Evolutionary conservation across 2,797 vertebrate species (phyloP).

Genomic region (Falco naumanni): DNA sequence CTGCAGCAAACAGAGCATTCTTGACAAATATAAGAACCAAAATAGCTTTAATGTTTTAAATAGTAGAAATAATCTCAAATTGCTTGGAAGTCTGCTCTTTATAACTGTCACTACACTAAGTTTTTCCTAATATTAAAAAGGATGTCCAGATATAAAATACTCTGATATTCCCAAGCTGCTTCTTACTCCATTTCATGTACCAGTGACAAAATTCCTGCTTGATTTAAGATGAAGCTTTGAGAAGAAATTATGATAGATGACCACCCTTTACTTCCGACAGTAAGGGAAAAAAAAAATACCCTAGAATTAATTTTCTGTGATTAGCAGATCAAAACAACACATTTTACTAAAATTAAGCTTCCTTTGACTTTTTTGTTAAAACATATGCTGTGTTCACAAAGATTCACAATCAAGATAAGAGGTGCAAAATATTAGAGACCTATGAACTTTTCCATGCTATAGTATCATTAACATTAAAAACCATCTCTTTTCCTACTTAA

Average conservation of each 20-base stretch:
- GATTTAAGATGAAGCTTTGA: neutral
- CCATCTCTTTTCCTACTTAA: neutral
- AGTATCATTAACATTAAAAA: neutral
- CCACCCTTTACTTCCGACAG: neutral
- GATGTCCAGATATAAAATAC: neutral
- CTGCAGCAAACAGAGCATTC: neutral
- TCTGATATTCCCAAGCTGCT: neutral
- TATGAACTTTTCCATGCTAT: neutral
- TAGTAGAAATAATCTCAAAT: neutral
- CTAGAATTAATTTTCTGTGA: neutral
- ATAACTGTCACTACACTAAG: neutral
- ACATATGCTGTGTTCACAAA: neutral
- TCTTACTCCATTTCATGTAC: neutral
- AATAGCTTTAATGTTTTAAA: slow-evolving; percentile 13
- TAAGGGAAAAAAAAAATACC: neutral
- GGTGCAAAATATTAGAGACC: neutral
- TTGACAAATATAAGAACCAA: neutral
- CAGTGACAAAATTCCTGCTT: neutral
- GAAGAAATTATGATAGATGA: neutral
- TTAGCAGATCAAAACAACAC: neutral
- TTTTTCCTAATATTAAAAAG: neutral
- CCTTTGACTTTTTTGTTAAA: neutral
- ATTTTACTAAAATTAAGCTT: neutral
- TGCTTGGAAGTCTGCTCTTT: neutral
- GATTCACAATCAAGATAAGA: neutral